Conservation (phyloP, 2,113 vertebrate species). For the Bambusicola thoracicus region DNA sequence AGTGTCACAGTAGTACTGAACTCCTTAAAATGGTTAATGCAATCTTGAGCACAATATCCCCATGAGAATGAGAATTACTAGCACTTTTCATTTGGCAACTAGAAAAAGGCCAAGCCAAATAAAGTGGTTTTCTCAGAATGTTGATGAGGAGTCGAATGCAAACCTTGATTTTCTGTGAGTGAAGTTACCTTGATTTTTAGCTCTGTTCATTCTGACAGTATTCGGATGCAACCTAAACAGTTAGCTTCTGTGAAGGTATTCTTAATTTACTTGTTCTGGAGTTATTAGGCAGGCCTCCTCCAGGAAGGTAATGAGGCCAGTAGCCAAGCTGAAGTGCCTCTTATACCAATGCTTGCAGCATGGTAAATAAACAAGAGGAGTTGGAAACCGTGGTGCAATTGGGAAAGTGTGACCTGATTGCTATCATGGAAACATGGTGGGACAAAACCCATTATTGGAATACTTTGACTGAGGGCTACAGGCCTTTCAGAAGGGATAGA, state of each 20-base stretch:
- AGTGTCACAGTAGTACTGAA: too few species aligned
- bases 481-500: too few species aligned
- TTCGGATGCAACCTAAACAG: neutral
- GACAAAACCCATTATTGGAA: too few species aligned
- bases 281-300: too few species aligned
- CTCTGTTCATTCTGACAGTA: neutral
- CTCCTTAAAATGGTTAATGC: neutral
- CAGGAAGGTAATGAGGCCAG: too few species aligned
- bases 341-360: too few species aligned
- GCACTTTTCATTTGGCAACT: neutral
- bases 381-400: too few species aligned
- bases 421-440: too few species aligned
- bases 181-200: neutral
- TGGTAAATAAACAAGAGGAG: too few species aligned
- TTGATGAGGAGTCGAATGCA: neutral
- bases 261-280: neutral
- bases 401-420: too few species aligned
- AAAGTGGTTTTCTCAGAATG: neutral
- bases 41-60: accelerated
- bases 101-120: neutral
- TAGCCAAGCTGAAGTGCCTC: too few species aligned
- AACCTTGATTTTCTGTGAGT: neutral
- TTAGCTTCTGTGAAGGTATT: neutral
- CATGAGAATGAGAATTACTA: neutral
- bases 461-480: too few species aligned